Base-by-base conservation (phyloP, 2,888 invertebrate genomes). In the Tetanocera ferruginea region DNA sequence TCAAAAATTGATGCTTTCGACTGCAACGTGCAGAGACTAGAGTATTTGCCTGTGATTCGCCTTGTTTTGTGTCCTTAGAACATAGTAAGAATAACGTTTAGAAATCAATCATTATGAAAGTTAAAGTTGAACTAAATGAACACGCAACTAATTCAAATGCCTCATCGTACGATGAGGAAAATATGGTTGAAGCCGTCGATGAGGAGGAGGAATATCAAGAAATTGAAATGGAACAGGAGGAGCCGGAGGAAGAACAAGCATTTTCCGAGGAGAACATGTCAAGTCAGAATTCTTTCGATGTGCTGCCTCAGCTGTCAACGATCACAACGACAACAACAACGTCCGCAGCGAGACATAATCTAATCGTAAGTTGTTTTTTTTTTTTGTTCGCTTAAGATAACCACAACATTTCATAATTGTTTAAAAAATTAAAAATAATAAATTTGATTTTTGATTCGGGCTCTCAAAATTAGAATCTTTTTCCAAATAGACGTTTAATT, bases 361-460 rank as follows among this genome's bases (percentile, higher is more conserved):
- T 87, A 83, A 88, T 86, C 86, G 87, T 87, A 86, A 87, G 87
- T 87, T 77, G 31, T 64, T 25, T n/a, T n/a, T 5, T 37, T 37
- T 37, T 37, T 37, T 5, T 5, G 43, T 43, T 43, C 14, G 37
- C 57, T 19, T 19, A 57, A 5, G n/a, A 52, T 52, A 5, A 52
- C 17, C 3, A 8, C 52, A 17, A 19, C 4, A 60, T 14, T 14
- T 8, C 1, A 25, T 60, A 6, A 25, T 5, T 5, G 55, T 55
- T 11, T 5, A 5, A 5, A 55, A 60, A 25, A 14, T 14, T 25
- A 60, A 19, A 60, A 60, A 28, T 17, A 62, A 28, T 60, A 19
- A 60, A 60, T 2, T n/a, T 52, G 17, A 0, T 28, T 31, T 31
- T 9, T 5, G 3, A n/a, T 17, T 31, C 17, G 17, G 4, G 6